Percentiles rank a stretch among this genome's conserved stretches.
phyloP scores from a whole-genome alignment of 2,797 vertebrate species.

The Danionella dracula region DNA sequence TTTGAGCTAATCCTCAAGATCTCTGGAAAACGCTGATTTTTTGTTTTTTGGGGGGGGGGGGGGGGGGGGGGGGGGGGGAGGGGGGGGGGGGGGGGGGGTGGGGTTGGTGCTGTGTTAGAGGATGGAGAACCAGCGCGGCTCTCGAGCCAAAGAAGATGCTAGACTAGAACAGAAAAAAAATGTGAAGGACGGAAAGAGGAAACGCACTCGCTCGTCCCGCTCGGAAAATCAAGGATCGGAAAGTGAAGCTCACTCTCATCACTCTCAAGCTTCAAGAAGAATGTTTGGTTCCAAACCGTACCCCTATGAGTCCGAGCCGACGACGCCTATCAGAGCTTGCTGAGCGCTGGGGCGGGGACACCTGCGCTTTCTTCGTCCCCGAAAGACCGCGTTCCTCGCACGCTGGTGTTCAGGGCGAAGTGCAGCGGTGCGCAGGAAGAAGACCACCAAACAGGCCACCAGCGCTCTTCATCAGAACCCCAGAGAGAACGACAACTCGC shows the following conservation, averaged over 20 bases:
- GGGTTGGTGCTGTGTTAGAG: conserved; percentile 7
- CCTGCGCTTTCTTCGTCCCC: conserved; percentile 46
- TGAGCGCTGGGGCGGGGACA: not conserved
- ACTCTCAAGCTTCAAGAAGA: conserved; percentile 51
- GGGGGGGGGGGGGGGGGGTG: too few species aligned
- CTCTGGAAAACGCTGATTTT: too few species aligned
- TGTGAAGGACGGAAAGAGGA: conserved; percentile 48
- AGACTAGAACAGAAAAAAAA: conserved; percentile 33
- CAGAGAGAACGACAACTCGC: conserved; percentile 49
- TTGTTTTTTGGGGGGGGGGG: too few species aligned
- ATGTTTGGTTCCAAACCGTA: conserved; percentile 52
- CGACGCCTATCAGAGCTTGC: conserved; percentile 40
- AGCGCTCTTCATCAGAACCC: conserved; percentile 63
- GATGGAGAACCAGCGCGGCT: conserved; percentile 50
- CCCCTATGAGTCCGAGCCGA: conserved; percentile 52
- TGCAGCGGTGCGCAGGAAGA: conserved; percentile 48
- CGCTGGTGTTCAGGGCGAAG: conserved; percentile 53
- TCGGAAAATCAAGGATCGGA: conserved; percentile 59
- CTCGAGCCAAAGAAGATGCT: conserved; percentile 54
- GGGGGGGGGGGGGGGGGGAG: too few species aligned
- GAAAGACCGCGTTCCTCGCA: conserved; percentile 30
- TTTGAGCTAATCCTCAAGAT: too few species aligned
- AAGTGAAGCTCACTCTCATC: conserved; percentile 46
- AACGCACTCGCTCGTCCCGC: conserved; percentile 45
- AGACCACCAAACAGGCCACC: conserved; percentile 42